Evolutionary conservation across 2,113 vertebrate species (phyloP).

Genomic region (Corynorhinus townsendii): DNA sequence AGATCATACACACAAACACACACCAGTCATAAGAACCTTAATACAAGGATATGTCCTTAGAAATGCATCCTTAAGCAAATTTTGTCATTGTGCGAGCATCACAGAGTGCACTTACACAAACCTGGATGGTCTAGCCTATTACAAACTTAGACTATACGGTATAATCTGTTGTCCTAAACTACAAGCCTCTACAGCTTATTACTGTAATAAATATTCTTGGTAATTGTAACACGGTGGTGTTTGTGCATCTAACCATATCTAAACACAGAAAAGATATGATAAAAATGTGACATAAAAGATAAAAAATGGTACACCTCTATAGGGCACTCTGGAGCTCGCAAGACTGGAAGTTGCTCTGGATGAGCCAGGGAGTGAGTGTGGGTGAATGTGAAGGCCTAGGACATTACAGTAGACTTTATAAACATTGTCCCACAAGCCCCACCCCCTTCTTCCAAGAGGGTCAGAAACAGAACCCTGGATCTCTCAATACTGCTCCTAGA

Average conservation of each 20-base stretch:
- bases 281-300: neutral
- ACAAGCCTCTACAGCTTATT: neutral
- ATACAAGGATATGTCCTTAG: neutral
- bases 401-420: neutral
- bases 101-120: neutral
- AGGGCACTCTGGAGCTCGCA: neutral
- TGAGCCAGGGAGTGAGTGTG: neutral
- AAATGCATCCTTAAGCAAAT: neutral
- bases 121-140: neutral
- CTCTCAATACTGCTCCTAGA: neutral
- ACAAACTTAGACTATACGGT: neutral
- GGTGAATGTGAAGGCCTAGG: neutral
- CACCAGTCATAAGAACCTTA: neutral
- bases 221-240: neutral
- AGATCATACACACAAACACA: neutral
- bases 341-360: neutral
- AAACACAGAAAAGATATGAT: neutral
- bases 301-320: neutral
- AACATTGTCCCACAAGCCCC: neutral
- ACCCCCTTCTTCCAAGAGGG: neutral
- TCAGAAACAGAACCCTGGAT: neutral
- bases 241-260: neutral
- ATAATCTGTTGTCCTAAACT: neutral
- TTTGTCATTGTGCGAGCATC: too few relatives aligned
- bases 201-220: neutral